phyloP scores from a whole-genome alignment of 2,888 invertebrate species.

The Tenodera sinensis region DNA sequence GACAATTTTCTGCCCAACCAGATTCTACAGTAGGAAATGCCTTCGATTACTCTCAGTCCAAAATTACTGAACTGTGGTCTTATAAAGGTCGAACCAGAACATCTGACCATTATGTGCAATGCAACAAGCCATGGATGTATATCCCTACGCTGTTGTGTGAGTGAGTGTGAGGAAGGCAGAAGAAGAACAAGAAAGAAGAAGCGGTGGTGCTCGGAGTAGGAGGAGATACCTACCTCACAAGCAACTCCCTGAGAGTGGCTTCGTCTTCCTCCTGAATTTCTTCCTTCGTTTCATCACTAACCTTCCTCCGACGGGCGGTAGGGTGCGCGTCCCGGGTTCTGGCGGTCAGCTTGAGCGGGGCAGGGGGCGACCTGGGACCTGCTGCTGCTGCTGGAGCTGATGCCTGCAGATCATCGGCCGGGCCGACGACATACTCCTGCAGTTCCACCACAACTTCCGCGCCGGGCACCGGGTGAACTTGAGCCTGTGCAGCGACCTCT shows the following conservation, averaged over 20 bases:
- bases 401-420: slow-evolving; percentile 40
- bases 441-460: slow-evolving; percentile 48
- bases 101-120: too few species aligned
- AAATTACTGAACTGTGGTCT: too few species aligned
- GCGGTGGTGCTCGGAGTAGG: background rate
- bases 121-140: background rate
- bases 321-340: slow-evolving; percentile 38
- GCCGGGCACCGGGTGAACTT: slow-evolving; percentile 28
- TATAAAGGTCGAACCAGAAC: too few species aligned
- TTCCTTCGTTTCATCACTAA: slow-evolving; percentile 79
- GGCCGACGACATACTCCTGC: slow-evolving; percentile 49
- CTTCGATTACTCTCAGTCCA: too few species aligned
- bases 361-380: slow-evolving; percentile 44
- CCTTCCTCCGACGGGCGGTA: slow-evolving; percentile 47
- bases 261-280: slow-evolving; percentile 74
- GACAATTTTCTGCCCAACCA: too few species aligned
- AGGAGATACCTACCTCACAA: slow-evolving; percentile 71
- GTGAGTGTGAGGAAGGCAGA: background rate
- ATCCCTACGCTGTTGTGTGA: background rate
- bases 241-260: slow-evolving; percentile 91
- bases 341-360: slow-evolving; percentile 46
- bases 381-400: slow-evolving; percentile 39
- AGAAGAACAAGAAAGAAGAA: background rate
- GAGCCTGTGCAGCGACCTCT: slow-evolving; percentile 20
- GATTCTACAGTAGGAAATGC: too few species aligned